Evolutionary conservation across 2,888 invertebrate species (phyloP).

Genomic region (Operophtera brumata): DNA sequence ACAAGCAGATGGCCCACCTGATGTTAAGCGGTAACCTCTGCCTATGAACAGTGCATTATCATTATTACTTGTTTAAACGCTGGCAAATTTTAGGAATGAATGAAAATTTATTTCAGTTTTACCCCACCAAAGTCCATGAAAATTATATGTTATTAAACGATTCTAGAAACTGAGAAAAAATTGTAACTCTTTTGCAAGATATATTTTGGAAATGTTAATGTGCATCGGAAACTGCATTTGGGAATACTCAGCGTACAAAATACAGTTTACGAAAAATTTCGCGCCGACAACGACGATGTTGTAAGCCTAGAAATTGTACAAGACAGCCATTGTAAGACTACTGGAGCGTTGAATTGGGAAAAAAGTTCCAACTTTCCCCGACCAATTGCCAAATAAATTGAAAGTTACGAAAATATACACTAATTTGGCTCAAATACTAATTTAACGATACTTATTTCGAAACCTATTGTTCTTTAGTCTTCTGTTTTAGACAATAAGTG

Average conservation of each 20-base stretch:
- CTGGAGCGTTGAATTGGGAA: slow-evolving; percentile 78
- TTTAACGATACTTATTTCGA: neutral
- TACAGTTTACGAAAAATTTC: slow-evolving; percentile 63
- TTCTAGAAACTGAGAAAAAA: neutral
- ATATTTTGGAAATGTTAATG: neutral
- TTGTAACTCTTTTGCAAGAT: too few relatives aligned
- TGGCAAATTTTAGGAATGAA: too few relatives aligned
- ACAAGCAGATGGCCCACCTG: too few relatives aligned
- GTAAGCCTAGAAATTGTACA: slow-evolving; percentile 74
- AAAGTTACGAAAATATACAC: slow-evolving; percentile 59
- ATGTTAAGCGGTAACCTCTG: too few relatives aligned
- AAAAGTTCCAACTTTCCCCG: slow-evolving; percentile 70
- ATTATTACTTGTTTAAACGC: too few relatives aligned
- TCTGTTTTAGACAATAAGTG: neutral
- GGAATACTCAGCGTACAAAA: slow-evolving; percentile 38
- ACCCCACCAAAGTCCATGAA: too few relatives aligned
- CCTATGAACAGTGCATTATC: too few relatives aligned
- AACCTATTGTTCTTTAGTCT: neutral
- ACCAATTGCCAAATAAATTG: slow-evolving; percentile 61
- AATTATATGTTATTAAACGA: too few relatives aligned
- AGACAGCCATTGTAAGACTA: slow-evolving; percentile 60
- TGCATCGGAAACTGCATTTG: slow-evolving; percentile 17
- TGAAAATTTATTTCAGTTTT: too few relatives aligned
- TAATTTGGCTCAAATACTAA: slow-evolving; percentile 19
- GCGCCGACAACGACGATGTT: slow-evolving; percentile 52